Evolutionary conservation across 2,888 invertebrate genomes (phyloP).

Genomic region (Nymphalis urticae): DNA sequence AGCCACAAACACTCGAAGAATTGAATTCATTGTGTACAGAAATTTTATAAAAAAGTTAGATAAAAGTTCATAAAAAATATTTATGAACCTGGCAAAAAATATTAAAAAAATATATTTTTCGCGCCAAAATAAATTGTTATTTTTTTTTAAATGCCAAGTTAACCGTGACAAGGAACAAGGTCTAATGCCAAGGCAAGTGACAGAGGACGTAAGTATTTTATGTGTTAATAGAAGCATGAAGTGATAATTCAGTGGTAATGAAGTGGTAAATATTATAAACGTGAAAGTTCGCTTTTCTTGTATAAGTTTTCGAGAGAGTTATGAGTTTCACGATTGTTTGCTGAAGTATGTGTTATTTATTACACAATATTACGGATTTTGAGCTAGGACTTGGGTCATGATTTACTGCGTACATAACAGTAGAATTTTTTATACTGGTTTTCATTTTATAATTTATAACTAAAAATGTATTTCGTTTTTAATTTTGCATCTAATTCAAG

Average conservation of each 20-base stretch:
- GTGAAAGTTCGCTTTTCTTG: constrained; percentile 44
- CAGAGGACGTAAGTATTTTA: constrained; percentile 5
- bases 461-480: too few relatives aligned
- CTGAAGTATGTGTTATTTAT: constrained; percentile 9
- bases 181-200: constrained; percentile 30
- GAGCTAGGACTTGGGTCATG: not conserved
- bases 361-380: constrained; percentile 8
- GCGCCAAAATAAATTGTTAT: not conserved
- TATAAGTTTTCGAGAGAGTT: constrained; percentile 34
- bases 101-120: not conserved
- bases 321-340: constrained; percentile 33
- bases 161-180: constrained; percentile 23
- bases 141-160: constrained; percentile 17
- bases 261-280: constrained; percentile 42
- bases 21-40: not conserved
- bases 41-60: too few relatives aligned
- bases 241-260: constrained; percentile 35
- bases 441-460: too few relatives aligned
- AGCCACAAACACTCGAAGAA: constrained; percentile 25
- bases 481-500: too few relatives aligned
- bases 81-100: too few relatives aligned
- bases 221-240: constrained; percentile 13
- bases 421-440: not conserved
- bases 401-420: not conserved
- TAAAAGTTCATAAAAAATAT: too few relatives aligned